Evolutionary conservation across 2,113 vertebrate species (phyloP).

Genomic region (Leuciscus idus): DNA sequence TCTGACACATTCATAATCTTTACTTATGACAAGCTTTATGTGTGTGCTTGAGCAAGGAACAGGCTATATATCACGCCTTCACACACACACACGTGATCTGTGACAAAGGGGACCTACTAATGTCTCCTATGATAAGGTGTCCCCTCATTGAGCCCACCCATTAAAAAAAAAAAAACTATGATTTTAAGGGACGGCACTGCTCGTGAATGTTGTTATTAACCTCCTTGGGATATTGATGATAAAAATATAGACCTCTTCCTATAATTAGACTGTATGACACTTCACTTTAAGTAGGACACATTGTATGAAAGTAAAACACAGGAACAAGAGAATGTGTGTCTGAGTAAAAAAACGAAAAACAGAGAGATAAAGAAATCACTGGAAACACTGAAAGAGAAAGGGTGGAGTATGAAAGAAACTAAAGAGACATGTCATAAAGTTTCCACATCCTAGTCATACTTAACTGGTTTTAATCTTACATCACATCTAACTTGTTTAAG

Average conservation of each 20-base stretch:
- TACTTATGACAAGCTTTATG: too few relatives aligned
- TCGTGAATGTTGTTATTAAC: constrained; percentile 45
- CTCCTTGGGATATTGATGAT: constrained; percentile 32
- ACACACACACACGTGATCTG: neutral
- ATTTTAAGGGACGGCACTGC: neutral
- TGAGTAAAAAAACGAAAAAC: neutral
- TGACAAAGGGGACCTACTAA: neutral
- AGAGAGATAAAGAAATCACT: neutral
- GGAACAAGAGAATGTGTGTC: neutral
- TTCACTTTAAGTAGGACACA: constrained; percentile 52
- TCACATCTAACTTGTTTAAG: neutral
- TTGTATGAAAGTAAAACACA: constrained; percentile 20
- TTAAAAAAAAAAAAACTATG: neutral
- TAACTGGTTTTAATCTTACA: neutral
- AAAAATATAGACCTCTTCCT: constrained; percentile 37
- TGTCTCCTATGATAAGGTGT: neutral
- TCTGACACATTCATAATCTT: too few relatives aligned
- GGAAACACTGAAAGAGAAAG: neutral
- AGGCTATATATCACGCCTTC: too few relatives aligned
- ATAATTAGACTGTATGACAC: constrained; percentile 42
- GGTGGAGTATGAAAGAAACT: neutral
- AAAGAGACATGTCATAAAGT: neutral
- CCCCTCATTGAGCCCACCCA: neutral
- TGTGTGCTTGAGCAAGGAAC: too few relatives aligned
- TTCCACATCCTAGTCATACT: neutral